Evolutionary conservation across 2,797 vertebrate genomes (phyloP).

Genomic region (Nasua narica): DNA sequence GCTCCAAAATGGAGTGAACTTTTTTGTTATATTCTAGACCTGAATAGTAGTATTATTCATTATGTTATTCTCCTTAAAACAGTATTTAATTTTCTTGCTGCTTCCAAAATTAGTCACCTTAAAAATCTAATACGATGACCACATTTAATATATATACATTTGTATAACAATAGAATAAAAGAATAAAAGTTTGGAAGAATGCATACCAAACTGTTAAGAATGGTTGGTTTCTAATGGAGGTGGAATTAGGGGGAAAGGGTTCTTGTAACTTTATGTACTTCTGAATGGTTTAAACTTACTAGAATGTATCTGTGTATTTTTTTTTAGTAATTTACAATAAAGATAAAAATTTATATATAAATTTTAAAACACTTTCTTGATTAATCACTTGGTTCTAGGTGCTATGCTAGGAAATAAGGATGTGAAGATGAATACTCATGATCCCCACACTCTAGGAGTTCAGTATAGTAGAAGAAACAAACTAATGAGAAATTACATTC

Average conservation of each 20-base stretch:
- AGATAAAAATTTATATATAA: neutral
- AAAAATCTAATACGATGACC: neutral
- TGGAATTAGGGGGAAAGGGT: neutral
- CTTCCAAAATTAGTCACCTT: constrained; percentile 24
- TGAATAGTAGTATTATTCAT: neutral
- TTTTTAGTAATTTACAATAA: neutral
- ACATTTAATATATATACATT: neutral
- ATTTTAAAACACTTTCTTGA: neutral
- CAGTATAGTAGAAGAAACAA: neutral
- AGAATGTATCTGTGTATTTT: neutral
- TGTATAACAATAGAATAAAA: neutral
- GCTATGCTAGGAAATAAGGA: neutral
- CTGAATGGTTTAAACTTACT: neutral
- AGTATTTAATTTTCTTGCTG: neutral
- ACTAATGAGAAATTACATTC: neutral
- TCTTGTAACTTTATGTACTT: neutral
- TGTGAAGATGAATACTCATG: neutral
- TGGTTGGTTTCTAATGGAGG: neutral
- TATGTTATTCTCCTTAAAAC: neutral
- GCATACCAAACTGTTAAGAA: neutral
- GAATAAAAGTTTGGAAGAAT: neutral
- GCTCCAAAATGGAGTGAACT: neutral
- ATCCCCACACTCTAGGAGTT: neutral
- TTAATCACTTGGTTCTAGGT: neutral
- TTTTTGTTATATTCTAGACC: neutral